Base-by-base conservation (phyloP, 2,113 vertebrate species). In the Raja brachyura region DNA sequence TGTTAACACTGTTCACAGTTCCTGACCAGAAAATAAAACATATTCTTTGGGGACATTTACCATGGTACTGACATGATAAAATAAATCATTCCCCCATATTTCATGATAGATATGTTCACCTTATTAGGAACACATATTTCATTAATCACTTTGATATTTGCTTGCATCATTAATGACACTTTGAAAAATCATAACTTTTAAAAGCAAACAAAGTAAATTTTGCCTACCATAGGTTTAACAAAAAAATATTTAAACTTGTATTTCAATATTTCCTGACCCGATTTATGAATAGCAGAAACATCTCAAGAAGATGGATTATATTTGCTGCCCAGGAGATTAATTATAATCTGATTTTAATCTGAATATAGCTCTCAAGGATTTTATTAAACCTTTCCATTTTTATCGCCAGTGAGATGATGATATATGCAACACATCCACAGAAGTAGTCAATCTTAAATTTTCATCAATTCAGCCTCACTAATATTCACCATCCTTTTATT, bases 281-380 rank as follows among this genome's bases (percentile, higher is more conserved):
- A 63, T 86, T 86, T 86, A 63, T 31, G 83, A 88, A 18, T 88
- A 13, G n/a, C 28, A 88, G 83, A 5, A 28, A 5, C 16, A 66
- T n/a, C 13, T 88, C 16, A 8, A 13, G 83, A 88, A 88, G 83
- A 63, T 88, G 31, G 56, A 88, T 66, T 88, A 5, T 88, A 31
- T 88, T 88, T 88, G 13, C 28, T 88, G 59, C 11, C 6, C 28
- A 63, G 63, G 16, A 31, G 59, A 88, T 63, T 88, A 63, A 88
- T 88, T 88, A 31, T 31, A 31, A 83, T 63, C 83, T 63, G 83
- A 63, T n/a, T 88, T 88, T 88, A 88, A 88, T 88, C 83, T 88
- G 83, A 31, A 63, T 31, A 63, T 59, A 25, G 56, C 81, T 88
- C 61, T 63, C 83, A 88, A 88, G 59, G 28, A 6, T 88, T 88